Evolutionary conservation across 2,888 invertebrate species (phyloP), one percentile per base, ranked within the genome.

Genomic region (Hirudinaria manillensis): DNA sequence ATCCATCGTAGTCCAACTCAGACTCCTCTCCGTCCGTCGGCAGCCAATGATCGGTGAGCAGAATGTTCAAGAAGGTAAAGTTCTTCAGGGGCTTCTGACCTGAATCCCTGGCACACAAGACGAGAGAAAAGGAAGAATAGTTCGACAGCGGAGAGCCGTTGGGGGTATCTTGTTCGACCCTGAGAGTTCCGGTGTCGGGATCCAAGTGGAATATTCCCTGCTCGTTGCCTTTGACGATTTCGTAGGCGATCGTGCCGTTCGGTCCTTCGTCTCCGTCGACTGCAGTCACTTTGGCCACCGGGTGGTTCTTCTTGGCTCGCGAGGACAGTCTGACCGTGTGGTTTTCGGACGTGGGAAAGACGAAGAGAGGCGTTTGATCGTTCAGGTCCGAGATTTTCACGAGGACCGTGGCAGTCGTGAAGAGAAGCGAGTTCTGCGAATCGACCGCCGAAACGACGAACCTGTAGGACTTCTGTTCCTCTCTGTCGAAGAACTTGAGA

Each of bases 141-240:
- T 24, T 32, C 10, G n/a, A n/a, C 6, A 27, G 24, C 53, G 34
- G 24, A 4, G 36, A 24, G 51, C 38, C 27, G n/a, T 67, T n/a
- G 2, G 34, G 34, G 0, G 67, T 16, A 32, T 72, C 72, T 21
- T 32, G 29, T 29, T 90, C 90, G 0, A 95, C 93, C 84, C 92
- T 94, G 53, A 97, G 86, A 82, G 89, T 91, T 0, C 96, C 96
- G 32, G 78, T 77, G 84, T 93, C 93, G 0, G 94, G 93, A 83
- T 96, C 94, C 65, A 97, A 90, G 0, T 93, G 93, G 85, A 96
- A 96, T 82, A 91, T 92, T 70, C 88, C 89, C 83, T 92, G 92
- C 24, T 87, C 86, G 82, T 94, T 94, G 0, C 94, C 94, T 83
- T 92, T 92, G 0, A 89, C 89, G 72, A 96, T 92, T 56, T 89